Evolutionary conservation across 2,113 vertebrate species (phyloP).

Genomic region (Tylochromis polylepis): DNA sequence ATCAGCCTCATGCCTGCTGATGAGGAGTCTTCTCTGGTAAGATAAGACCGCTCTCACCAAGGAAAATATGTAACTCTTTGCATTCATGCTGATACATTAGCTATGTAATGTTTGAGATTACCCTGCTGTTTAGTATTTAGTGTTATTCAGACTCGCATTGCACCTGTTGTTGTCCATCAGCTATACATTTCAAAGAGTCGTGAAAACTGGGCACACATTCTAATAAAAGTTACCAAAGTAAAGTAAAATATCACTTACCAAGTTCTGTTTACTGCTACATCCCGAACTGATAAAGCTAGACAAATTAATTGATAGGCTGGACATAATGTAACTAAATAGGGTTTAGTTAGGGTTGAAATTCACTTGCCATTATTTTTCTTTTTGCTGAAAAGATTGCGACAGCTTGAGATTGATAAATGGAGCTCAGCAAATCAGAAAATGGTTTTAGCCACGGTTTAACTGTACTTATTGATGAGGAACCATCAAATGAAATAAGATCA

Average conservation of each 20-base stretch:
- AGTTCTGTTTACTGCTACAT: not conserved
- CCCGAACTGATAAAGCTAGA: not conserved
- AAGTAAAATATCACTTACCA: not conserved
- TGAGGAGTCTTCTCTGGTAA: constrained; percentile 84
- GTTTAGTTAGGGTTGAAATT: not conserved
- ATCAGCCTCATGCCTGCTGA: constrained; percentile 88
- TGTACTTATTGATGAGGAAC: not conserved
- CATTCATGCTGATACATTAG: not conserved
- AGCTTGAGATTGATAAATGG: not conserved
- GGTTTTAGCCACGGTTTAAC: not conserved
- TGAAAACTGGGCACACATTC: not conserved
- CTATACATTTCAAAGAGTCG: not conserved
- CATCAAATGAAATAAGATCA: not conserved
- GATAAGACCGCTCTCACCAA: not conserved
- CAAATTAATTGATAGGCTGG: not conserved
- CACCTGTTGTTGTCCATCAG: not conserved
- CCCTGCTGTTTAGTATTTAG: not conserved
- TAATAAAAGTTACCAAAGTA: not conserved
- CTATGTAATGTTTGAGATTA: not conserved
- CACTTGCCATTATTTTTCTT: not conserved
- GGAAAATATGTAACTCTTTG: not conserved
- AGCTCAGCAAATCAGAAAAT: not conserved
- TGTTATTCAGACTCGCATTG: not conserved
- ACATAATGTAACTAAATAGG: not conserved
- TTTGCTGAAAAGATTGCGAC: not conserved